Percentiles rank a stretch among this genome's conserved stretches.
These are phyloP conservation scores for Pleuronectes platessa DNA, from an alignment of 2,113 vertebrate genomes.

Conservation along the genomic window DNA sequence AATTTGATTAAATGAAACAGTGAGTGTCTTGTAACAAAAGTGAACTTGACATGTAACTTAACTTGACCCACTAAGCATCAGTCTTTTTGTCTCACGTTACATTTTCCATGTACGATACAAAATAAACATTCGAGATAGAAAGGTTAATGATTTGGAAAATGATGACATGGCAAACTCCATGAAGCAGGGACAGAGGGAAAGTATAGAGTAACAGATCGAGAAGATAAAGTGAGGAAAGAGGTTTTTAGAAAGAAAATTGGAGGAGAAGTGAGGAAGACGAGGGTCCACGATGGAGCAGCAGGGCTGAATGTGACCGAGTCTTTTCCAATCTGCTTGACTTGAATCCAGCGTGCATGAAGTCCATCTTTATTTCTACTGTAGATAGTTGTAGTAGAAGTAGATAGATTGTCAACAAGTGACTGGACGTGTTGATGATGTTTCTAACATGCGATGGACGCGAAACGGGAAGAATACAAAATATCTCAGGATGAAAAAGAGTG, in stretches of 20 bases:
- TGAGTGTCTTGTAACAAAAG: too few species aligned
- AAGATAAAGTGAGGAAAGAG: background rate
- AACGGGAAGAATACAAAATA: too few species aligned
- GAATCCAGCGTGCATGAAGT: constrained; percentile 38
- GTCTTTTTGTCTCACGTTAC: background rate
- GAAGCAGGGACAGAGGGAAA: constrained; percentile 21
- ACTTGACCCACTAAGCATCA: background rate
- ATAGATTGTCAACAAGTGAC: background rate
- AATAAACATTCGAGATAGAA: background rate
- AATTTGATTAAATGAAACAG: too few species aligned
- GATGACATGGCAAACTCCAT: constrained; percentile 24
- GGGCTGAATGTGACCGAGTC: constrained; percentile 63
- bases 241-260: constrained; percentile 7
- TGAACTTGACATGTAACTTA: background rate
- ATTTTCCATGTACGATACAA: background rate
- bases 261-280: constrained; percentile 1
- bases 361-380: too few species aligned
- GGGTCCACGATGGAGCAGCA: constrained; percentile 13
- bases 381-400: too few species aligned
- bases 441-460: too few species aligned
- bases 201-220: constrained; percentile 13
- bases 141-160: constrained; percentile 44
- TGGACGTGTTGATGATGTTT: too few species aligned
- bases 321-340: constrained; percentile 72
- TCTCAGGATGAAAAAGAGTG: too few species aligned